phyloP scores from a whole-genome alignment of 2,113 vertebrate species.

The Oceanites oceanicus region DNA sequence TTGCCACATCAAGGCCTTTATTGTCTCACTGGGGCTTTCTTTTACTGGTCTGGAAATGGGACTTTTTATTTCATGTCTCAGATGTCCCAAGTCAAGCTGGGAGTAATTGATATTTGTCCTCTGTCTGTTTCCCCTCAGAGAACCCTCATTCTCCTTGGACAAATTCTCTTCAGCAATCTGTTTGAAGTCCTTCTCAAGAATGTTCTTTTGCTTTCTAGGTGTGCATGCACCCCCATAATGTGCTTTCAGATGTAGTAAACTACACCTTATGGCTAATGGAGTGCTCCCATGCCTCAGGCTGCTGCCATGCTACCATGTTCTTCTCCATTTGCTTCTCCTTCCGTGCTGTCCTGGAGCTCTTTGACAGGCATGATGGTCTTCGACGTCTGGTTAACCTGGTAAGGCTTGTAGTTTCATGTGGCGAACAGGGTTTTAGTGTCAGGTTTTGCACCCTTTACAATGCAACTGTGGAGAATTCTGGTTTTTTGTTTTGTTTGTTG shows the following conservation, averaged over 20 bases:
- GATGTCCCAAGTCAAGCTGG: neutral
- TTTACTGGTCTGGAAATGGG: neutral
- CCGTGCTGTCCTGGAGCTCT: slow-evolving; percentile 94
- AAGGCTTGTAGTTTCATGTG: neutral
- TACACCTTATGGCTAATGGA: slow-evolving; percentile 98
- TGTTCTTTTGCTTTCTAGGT: slow-evolving; percentile 79
- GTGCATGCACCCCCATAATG: slow-evolving; percentile 93
- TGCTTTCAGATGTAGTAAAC: slow-evolving; percentile 93
- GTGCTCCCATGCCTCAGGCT: slow-evolving; percentile 97
- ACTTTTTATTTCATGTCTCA: neutral
- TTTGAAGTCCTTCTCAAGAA: neutral
- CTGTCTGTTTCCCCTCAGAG: neutral
- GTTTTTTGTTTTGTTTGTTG: neutral
- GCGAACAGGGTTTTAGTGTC: neutral
- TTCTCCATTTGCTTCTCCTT: slow-evolving; percentile 99
- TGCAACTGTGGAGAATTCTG: neutral
- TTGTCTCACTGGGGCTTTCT: neutral
- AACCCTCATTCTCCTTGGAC: neutral
- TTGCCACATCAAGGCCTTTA: neutral
- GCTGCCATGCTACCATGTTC: slow-evolving; percentile 99
- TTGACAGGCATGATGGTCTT: slow-evolving; percentile 95
- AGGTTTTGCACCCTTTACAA: neutral
- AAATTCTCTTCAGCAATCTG: neutral
- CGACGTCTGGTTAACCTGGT: slow-evolving; percentile 96
- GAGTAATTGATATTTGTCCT: neutral